Evolutionary conservation across 1,140 invertebrate genomes (phyloP).

Genomic region (Listronotus oregonensis): DNA sequence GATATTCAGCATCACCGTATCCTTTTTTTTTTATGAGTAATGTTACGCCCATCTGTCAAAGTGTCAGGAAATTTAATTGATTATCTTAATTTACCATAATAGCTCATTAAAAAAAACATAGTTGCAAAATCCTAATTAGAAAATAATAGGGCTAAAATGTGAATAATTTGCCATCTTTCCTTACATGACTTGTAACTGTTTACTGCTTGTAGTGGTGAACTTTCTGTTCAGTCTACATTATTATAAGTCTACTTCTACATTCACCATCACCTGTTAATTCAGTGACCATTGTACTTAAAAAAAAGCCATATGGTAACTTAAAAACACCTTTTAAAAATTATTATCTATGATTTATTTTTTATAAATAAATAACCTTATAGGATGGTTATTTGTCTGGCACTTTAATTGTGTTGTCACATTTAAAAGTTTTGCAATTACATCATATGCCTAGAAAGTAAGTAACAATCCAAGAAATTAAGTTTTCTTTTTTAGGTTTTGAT

Average conservation of each 20-base stretch:
- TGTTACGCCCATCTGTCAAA: slow-evolving; percentile 52
- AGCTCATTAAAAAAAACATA: neutral
- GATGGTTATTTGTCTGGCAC: neutral
- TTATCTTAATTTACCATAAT: slow-evolving; percentile 14
- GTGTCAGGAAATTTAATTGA: slow-evolving; percentile 40
- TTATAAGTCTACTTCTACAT: slow-evolving; percentile 41
- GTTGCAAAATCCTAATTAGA: neutral
- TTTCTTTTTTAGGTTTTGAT: too few relatives aligned
- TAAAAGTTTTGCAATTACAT: too few relatives aligned
- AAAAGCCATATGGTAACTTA: slow-evolving; percentile 47
- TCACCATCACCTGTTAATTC: slow-evolving; percentile 48
- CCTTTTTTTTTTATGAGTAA: slow-evolving; percentile 49
- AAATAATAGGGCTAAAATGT: neutral
- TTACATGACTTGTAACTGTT: too few relatives aligned
- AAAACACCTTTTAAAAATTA: neutral
- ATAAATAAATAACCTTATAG: too few relatives aligned
- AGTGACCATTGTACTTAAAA: slow-evolving; percentile 34
- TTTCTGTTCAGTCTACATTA: slow-evolving; percentile 7
- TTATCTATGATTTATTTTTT: too few relatives aligned
- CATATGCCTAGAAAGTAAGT: too few relatives aligned
- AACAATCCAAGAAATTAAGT: too few relatives aligned
- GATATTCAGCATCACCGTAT: slow-evolving; percentile 50
- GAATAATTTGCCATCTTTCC: slow-evolving; percentile 4
- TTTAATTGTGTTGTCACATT: too few relatives aligned
- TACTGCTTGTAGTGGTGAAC: slow-evolving; percentile 18